A percentile compares a stretch with the other conserved stretches of the same genome.
Conservation (phyloP, 1,140 invertebrate species). For the Drosophila lowei region DNA sequence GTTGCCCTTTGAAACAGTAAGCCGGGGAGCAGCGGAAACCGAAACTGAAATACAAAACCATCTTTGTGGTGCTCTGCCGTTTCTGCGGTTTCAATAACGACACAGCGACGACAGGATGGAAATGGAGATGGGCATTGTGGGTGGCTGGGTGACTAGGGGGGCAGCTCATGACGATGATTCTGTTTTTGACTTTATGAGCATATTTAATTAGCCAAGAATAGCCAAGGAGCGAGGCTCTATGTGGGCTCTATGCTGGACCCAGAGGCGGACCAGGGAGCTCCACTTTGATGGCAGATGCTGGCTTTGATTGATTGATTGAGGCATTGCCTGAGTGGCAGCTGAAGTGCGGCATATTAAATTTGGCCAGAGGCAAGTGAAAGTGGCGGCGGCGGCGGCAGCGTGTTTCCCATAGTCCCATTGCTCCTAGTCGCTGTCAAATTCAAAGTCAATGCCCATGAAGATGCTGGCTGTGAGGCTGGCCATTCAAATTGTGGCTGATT, state of each 20-base stretch:
- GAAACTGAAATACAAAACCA: conserved; percentile 11
- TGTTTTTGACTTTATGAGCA: conserved; percentile 77
- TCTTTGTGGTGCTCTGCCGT: conserved; percentile 10
- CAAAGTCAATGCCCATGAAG: conserved; percentile 31
- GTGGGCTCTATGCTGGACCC: not conserved
- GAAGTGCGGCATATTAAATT: conserved; percentile 74
- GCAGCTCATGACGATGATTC: conserved; percentile 13
- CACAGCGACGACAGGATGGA: no score
- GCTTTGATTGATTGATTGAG: conserved; percentile 77
- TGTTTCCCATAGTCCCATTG: not conserved
- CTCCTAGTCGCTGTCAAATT: conserved; percentile 6
- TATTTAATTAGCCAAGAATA: conserved; percentile 69
- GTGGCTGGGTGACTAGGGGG: no score
- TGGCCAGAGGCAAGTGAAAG: conserved; percentile 12
- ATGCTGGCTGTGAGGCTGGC: conserved; percentile 17
- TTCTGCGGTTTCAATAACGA: conserved; percentile 28
- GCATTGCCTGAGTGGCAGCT: conserved; percentile 71
- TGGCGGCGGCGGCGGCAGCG: no score
- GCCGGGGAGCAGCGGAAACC: no score
- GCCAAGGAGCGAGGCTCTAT: conserved; percentile 4
- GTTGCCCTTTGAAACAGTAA: no score
- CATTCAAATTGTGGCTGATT: conserved; percentile 77
- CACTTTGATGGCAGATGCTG: conserved; percentile 38
- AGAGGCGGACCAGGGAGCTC: no score
- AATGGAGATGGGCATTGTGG: not conserved